These are phyloP conservation scores for Erethizon dorsatum DNA, from an alignment of 2,797 vertebrate species.

Conservation along the genomic window DNA sequence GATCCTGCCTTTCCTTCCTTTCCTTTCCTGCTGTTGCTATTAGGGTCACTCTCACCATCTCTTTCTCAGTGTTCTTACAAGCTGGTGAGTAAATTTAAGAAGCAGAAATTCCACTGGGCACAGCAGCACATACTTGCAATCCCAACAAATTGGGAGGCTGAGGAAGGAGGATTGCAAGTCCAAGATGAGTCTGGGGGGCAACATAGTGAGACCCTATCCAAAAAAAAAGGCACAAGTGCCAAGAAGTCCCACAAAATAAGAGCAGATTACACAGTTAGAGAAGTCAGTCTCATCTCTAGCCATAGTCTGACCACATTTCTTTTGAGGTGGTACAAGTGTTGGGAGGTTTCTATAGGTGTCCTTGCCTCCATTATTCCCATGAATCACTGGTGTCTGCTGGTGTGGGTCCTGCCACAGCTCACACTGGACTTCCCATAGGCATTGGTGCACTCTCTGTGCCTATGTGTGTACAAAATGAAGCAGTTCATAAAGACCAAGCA, in stretches of 20 bases:
- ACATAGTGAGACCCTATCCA: too few species aligned
- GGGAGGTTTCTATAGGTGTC: neutral
- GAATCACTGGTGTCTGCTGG: neutral
- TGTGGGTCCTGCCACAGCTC: too few species aligned
- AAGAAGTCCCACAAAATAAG: neutral
- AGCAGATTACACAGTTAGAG: neutral
- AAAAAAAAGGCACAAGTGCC: neutral
- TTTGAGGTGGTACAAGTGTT: neutral
- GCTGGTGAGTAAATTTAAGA: neutral
- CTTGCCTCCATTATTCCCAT: neutral
- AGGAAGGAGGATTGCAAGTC: neutral
- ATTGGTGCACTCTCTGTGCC: neutral
- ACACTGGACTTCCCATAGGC: neutral
- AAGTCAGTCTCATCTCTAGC: neutral
- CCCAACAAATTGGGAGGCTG: neutral
- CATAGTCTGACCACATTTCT: neutral
- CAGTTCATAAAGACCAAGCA: neutral
- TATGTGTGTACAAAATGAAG: neutral
- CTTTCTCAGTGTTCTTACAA: neutral
- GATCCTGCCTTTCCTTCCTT: fast-evolving
- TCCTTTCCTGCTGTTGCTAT: fast-evolving
- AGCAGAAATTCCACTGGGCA: neutral
- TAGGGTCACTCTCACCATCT: neutral
- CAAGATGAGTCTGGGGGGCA: neutral
- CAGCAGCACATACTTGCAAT: neutral